Evolutionary conservation across 1,140 invertebrate species (phyloP), one percentile per base, ranked within the genome.

Genomic region (Orchestia grillus): DNA sequence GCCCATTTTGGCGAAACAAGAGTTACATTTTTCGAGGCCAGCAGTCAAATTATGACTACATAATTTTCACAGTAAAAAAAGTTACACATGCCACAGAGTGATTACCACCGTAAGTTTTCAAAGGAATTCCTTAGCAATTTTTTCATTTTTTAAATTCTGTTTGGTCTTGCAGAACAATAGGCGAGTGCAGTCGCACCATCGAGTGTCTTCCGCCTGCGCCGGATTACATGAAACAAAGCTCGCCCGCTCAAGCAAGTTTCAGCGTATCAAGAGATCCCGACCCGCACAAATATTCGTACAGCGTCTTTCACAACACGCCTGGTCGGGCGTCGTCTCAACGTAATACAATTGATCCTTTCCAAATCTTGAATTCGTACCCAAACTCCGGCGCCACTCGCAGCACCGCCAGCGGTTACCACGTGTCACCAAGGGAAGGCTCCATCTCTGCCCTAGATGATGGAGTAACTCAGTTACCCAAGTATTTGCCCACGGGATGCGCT

Each of bases 401-500:
- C 43, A 44, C 92, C 43, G 43, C 92, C 41, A 94, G 92, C 44
- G 92, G 92, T 0, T 94, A 94, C 44, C 92, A 94, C 44, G 44
- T 94, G 43, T 40, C 92, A 40, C 92, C 92, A 19, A 94, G 43
- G 28, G 43, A 44, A 47, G 92, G 92, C 3, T 47, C 92, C 11
- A 44, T 94, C 92, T 94, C 92, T 19, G 47, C 92, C 6, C 92
- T 94, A 15, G 19, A 47, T 6, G 92, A 47, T n/a, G 43, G 43
- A 44, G 23, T 44, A 0, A 15, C 44, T 47, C 43, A 40, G 43
- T 40, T 94, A 44, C 92, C 92, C 44, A 94, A 94, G 44, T 94
- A 94, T 47, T 19, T 94, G 92, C 92, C 92, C 40, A 94, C 92
- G 6, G 92, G 92, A 94, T 94, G 92, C 92, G 92, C 92, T 23